Evolutionary conservation across 2,113 vertebrate genomes (phyloP).

Genomic region (Herpailurus yagouaroundi): DNA sequence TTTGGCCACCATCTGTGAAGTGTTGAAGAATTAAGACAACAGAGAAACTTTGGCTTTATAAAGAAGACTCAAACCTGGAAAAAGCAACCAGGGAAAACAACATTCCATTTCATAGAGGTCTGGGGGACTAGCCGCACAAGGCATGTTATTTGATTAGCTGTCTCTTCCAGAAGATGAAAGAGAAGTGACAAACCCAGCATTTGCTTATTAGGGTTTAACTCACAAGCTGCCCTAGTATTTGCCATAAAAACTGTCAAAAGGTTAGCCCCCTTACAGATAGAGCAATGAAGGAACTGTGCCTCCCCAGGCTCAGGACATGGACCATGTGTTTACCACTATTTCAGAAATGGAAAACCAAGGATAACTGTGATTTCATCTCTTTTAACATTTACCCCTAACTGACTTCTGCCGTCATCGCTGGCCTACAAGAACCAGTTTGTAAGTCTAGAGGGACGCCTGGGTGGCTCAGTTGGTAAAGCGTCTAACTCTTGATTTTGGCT

Average conservation of each 20-base stretch:
- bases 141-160: background rate
- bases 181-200: background rate
- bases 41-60: background rate
- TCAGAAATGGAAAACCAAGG: slow-evolving; percentile 11
- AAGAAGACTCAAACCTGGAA: background rate
- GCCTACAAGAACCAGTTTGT: background rate
- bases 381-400: background rate
- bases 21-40: background rate
- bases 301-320: background rate
- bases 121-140: background rate
- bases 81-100: background rate
- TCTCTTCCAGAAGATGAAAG: background rate
- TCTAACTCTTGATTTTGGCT: too few relatives aligned
- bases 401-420: background rate
- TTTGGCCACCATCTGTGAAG: background rate
- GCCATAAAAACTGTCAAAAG: slow-evolving; percentile 15
- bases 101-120: background rate
- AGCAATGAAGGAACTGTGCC: background rate
- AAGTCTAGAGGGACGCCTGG: background rate
- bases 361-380: background rate
- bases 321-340: background rate
- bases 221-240: slow-evolving; percentile 63
- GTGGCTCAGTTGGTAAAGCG: too few relatives aligned
- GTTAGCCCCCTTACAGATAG: slow-evolving; percentile 16
- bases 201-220: slow-evolving; percentile 36